A percentile compares a stretch with the other conserved stretches of the same genome.
These are phyloP conservation scores for Lycaon pictus DNA, from an alignment of 2,113 vertebrate genomes.

Conservation along the genomic window DNA sequence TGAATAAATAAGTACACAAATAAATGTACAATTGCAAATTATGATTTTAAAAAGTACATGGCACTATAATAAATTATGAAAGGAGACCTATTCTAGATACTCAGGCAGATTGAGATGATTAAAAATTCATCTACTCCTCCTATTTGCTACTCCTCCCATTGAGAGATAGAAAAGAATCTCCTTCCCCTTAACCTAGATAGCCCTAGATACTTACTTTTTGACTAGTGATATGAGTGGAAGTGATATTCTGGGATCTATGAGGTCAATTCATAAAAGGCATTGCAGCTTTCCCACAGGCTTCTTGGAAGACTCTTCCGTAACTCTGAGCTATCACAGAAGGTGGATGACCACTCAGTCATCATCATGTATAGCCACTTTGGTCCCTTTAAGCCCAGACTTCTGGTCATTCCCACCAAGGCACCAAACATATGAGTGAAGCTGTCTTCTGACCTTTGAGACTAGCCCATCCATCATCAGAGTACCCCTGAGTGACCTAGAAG, in stretches of 20 bases:
- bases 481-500: background rate
- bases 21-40: background rate
- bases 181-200: too few relatives aligned
- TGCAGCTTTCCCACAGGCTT: background rate
- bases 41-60: background rate
- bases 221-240: background rate
- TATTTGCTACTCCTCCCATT: background rate
- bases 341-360: background rate
- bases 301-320: background rate
- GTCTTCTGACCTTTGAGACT: background rate
- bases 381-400: background rate
- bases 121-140: background rate
- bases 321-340: background rate
- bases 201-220: background rate
- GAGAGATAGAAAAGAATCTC: background rate
- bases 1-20: background rate
- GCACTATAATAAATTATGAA: background rate
- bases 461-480: background rate
- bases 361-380: background rate
- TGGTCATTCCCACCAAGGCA: background rate
- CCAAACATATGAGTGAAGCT: background rate
- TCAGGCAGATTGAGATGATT: background rate
- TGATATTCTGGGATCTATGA: background rate
- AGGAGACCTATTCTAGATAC: background rate
- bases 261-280: background rate